Conservation (phyloP, 2,888 invertebrate genomes). For the Leucania comma region DNA sequence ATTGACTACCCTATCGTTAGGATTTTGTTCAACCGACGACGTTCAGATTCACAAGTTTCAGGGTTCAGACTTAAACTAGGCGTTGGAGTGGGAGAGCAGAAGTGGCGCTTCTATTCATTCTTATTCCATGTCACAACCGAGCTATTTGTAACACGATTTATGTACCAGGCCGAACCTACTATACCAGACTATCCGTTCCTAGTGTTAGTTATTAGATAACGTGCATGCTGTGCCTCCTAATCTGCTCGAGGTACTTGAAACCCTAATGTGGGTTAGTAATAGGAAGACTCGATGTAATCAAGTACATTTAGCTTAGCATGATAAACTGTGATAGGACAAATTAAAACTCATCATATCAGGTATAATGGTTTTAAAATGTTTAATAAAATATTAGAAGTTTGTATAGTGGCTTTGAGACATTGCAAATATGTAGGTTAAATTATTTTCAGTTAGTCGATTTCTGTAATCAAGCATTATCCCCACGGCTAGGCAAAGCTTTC, state of each 20-base stretch:
- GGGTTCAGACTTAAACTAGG: background rate
- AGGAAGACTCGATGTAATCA: background rate
- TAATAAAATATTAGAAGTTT: too few species aligned
- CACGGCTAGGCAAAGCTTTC: background rate
- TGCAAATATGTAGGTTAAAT: too few species aligned
- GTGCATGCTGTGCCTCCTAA: conserved; percentile 30
- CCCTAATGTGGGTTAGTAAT: background rate
- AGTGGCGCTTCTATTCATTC: conserved; percentile 9
- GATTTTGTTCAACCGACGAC: background rate
- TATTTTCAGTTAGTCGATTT: background rate
- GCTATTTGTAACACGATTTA: conserved; percentile 72
- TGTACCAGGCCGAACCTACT: conserved; percentile 57
- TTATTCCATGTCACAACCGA: conserved; percentile 37
- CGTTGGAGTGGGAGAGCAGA: too few species aligned
- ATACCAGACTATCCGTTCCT: conserved; percentile 59
- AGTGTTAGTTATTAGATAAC: conserved; percentile 37
- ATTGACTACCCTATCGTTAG: background rate
- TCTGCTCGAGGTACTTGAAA: conserved; percentile 10
- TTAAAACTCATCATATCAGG: background rate
- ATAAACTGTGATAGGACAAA: background rate
- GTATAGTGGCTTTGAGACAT: too few species aligned
- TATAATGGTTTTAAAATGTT: too few species aligned
- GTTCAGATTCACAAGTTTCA: too few species aligned
- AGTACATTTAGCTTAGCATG: background rate
- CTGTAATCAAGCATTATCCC: background rate